Conservation (phyloP, 2,113 vertebrate genomes). For the Chaenogobius annularis region DNA sequence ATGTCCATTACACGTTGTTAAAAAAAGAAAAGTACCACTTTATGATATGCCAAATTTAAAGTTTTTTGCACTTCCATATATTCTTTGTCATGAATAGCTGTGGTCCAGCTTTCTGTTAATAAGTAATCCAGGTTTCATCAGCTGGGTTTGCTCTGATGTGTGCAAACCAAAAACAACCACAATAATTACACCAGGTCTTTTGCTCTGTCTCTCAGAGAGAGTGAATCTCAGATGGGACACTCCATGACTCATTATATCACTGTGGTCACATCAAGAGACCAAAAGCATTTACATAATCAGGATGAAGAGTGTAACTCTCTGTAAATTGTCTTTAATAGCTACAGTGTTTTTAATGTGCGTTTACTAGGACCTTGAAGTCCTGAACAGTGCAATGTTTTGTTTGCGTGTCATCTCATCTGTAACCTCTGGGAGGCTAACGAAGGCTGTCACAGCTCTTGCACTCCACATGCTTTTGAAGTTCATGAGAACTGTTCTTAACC, state of each 20-base stretch:
- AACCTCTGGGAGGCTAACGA: constrained; percentile 1
- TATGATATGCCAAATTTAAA: too few relatives aligned
- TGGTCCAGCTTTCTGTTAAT: background rate
- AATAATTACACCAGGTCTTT: constrained; percentile 25
- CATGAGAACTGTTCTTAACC: constrained; percentile 16
- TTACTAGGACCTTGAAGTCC: background rate
- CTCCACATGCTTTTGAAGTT: background rate
- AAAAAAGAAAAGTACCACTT: too few relatives aligned
- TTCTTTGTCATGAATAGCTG: background rate
- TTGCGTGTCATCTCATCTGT: background rate
- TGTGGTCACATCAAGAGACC: background rate
- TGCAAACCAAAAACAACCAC: constrained; percentile 31
- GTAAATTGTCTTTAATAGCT: constrained; percentile 9
- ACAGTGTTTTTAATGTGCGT: background rate
- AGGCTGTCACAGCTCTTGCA: background rate
- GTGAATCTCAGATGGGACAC: constrained; percentile 6
- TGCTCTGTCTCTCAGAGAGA: background rate
- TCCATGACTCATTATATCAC: constrained; percentile 4
- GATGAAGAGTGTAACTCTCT: background rate
- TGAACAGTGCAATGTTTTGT: background rate
- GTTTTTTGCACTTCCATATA: background rate
- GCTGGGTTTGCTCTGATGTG: constrained; percentile 13
- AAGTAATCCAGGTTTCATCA: constrained; percentile 13
- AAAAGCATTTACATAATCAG: constrained; percentile 6
- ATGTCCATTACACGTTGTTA: too few relatives aligned